A percentile compares a stretch with the other conserved stretches of the same genome.
These are phyloP conservation scores for Cryptomyrus ogoouensis DNA, from an alignment of 2,113 vertebrate genomes.

Conservation along the genomic window DNA sequence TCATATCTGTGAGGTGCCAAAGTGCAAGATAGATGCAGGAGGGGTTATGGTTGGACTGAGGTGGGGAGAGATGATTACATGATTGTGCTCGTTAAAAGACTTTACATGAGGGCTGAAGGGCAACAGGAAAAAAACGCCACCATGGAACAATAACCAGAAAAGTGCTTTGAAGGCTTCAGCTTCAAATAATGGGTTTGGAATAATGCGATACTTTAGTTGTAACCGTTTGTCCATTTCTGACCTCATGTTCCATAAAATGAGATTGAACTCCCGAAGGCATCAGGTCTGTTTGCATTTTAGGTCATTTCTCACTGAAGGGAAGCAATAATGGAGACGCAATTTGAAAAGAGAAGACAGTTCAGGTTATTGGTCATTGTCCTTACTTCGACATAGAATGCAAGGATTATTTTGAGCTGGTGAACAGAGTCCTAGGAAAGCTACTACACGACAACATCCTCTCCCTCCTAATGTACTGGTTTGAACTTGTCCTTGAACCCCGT, in stretches of 20 bases:
- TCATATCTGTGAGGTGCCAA: slow-evolving; percentile 29
- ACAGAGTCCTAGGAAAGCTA: neutral
- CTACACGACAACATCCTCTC: neutral
- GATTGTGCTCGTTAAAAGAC: neutral
- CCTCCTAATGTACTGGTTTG: neutral
- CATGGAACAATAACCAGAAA: neutral
- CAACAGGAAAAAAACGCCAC: neutral
- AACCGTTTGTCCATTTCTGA: neutral
- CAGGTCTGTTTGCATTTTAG: neutral
- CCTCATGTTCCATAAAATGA: neutral
- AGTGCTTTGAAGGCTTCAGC: neutral
- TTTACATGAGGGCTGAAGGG: neutral
- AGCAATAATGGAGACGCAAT: neutral
- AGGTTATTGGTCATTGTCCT: neutral
- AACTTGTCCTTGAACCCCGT: neutral
- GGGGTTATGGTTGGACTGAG: neutral
- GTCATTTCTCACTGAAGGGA: neutral
- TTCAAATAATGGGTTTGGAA: neutral
- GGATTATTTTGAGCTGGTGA: neutral
- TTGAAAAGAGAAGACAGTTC: neutral
- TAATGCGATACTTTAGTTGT: neutral
- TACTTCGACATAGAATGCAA: neutral
- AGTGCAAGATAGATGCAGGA: slow-evolving; percentile 14
- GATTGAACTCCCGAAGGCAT: neutral
- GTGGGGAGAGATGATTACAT: neutral